These are phyloP conservation scores for Lateolabrax maculatus DNA, from an alignment of 2,797 vertebrate species.

Conservation along the genomic window DNA sequence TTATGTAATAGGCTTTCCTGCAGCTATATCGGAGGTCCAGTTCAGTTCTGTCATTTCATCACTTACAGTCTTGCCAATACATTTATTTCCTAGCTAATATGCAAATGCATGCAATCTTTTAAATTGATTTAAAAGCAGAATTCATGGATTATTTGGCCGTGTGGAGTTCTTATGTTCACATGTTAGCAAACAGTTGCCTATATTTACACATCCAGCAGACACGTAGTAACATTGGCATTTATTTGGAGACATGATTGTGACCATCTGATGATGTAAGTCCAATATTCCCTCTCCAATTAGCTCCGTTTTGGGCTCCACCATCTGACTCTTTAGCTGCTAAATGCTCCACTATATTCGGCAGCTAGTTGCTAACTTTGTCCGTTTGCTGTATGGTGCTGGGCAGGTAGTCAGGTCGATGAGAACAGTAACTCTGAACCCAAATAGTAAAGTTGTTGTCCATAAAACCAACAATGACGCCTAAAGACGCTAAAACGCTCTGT, in stretches of 20 bases:
- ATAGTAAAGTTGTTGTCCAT: neutral
- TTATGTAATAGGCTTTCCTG: constrained; percentile 4
- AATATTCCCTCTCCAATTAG: neutral
- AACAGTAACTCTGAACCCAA: neutral
- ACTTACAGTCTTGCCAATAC: neutral
- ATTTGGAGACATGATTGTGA: neutral
- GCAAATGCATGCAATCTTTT: neutral
- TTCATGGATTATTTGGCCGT: neutral
- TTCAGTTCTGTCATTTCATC: neutral
- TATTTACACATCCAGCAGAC: neutral
- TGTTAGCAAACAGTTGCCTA: neutral
- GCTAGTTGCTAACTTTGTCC: too few relatives aligned
- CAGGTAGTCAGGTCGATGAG: neutral
- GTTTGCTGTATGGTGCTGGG: neutral
- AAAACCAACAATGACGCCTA: neutral
- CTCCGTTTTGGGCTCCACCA: neutral
- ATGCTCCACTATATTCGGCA: too few relatives aligned
- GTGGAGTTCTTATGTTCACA: too few relatives aligned
- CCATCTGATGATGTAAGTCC: neutral
- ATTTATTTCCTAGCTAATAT: neutral
- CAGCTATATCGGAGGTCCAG: neutral
- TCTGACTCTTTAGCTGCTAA: neutral
- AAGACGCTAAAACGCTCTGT: neutral
- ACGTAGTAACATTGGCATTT: neutral
- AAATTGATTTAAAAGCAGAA: neutral